phyloP scores from a whole-genome alignment of 2,797 vertebrate genomes.

The Adrianichthys oophorus region DNA sequence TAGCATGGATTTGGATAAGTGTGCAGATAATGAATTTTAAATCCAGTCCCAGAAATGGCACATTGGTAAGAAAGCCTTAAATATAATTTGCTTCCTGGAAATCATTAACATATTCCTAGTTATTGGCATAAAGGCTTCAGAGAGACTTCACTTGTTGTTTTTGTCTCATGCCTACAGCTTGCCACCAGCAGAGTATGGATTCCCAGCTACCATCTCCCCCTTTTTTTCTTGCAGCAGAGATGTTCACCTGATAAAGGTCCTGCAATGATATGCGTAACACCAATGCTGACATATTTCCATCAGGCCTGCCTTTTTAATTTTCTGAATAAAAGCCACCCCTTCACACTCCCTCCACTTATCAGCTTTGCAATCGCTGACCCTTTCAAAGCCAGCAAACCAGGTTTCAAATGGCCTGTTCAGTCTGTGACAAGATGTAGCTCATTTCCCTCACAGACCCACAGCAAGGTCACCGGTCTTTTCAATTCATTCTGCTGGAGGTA shows the following conservation, averaged over 20 bases:
- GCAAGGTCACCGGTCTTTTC: constrained; percentile 96
- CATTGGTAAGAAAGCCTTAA: constrained; percentile 66
- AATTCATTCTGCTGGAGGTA: constrained; percentile 89
- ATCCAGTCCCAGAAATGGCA: constrained; percentile 71
- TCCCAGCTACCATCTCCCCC: constrained; percentile 44
- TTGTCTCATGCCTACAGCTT: constrained; percentile 50
- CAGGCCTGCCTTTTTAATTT: constrained; percentile 89
- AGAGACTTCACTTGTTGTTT: constrained; percentile 58
- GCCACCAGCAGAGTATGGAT: constrained; percentile 47
- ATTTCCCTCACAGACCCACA: constrained; percentile 91
- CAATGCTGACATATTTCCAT: constrained; percentile 80
- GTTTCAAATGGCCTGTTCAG: constrained; percentile 89
- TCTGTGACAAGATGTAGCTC: constrained; percentile 92
- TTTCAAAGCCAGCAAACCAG: constrained; percentile 91
- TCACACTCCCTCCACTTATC: constrained; percentile 82
- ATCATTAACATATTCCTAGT: constrained; percentile 71
- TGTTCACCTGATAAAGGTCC: constrained; percentile 62
- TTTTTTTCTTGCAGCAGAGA: constrained; percentile 33
- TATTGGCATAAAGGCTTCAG: constrained; percentile 60
- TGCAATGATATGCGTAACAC: constrained; percentile 64
- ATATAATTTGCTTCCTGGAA: constrained; percentile 72
- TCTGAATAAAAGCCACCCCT: constrained; percentile 75
- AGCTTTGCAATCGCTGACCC: constrained; percentile 80
- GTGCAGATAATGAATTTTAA: constrained; percentile 79
- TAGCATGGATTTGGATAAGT: constrained; percentile 72